These are phyloP conservation scores for Calephelis nemesis DNA, from an alignment of 1,140 invertebrate species.

Conservation along the genomic window DNA sequence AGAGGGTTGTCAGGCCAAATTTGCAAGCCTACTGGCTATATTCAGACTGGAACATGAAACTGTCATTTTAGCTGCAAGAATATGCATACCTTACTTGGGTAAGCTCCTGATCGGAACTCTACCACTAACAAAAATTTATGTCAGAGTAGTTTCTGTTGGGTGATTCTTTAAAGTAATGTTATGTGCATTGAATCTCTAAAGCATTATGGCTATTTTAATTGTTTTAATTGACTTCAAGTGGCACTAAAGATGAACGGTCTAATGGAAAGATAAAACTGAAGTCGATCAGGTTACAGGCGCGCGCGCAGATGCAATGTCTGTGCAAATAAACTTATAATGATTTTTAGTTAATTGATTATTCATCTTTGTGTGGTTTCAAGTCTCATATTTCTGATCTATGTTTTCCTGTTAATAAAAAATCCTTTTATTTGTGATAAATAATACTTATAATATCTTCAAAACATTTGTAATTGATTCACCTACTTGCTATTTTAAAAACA, in stretches of 20 bases:
- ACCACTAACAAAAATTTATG: too few species aligned
- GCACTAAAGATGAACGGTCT: constrained; percentile 32
- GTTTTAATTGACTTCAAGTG: constrained; percentile 59
- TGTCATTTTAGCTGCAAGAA: too few species aligned
- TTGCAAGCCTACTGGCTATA: too few species aligned
- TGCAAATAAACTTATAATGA: constrained; percentile 23
- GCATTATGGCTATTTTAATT: constrained; percentile 36
- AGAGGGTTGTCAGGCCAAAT: too few species aligned
- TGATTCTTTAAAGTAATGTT: constrained; percentile 12
- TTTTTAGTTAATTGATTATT: not conserved
- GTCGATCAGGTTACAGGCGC: constrained; percentile 26
- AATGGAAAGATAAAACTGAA: constrained; percentile 32
- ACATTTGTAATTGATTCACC: too few species aligned
- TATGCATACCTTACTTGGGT: too few species aligned
- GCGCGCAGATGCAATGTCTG: constrained; percentile 17
- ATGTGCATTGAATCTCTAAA: constrained; percentile 29
- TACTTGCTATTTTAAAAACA: too few species aligned
- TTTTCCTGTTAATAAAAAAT: not conserved
- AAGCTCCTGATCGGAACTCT: too few species aligned
- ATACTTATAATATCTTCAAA: too few species aligned
- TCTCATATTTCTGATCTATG: not conserved
- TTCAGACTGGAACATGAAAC: too few species aligned
- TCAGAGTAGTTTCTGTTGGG: not conserved
- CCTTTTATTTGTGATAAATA: too few species aligned
- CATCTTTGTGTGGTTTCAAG: not conserved